phyloP scores from a whole-genome alignment of 2,888 invertebrate species.

The Falcaria lacertinaria region DNA sequence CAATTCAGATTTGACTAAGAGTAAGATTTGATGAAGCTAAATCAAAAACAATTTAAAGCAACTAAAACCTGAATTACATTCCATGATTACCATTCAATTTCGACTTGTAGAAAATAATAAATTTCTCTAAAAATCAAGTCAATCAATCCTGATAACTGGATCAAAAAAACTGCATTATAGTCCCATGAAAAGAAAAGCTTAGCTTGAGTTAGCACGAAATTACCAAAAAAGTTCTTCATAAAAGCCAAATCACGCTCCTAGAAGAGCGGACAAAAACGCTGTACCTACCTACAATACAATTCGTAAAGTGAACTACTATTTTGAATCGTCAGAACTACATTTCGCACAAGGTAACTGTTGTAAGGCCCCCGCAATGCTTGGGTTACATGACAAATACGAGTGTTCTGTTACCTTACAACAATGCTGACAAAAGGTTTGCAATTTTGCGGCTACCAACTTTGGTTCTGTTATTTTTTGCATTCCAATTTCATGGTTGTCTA shows the following conservation, averaged over 20 bases:
- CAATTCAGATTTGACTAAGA: too few species aligned
- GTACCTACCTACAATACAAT: background rate
- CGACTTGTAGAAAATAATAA: too few species aligned
- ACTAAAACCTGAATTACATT: too few species aligned
- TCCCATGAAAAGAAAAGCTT: background rate
- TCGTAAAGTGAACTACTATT: background rate
- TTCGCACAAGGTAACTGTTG: slow-evolving; percentile 3
- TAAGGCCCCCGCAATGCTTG: slow-evolving; percentile 2
- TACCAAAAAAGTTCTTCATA: background rate
- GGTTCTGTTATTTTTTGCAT: background rate
- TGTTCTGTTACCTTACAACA: slow-evolving; percentile 1
- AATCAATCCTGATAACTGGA: too few species aligned
- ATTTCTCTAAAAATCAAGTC: too few species aligned
- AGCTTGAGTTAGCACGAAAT: background rate
- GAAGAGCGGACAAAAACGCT: background rate
- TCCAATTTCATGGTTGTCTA: slow-evolving; percentile 39
- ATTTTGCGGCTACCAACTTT: background rate
- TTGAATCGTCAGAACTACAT: background rate
- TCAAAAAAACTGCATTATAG: too few species aligned
- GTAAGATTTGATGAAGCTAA: too few species aligned
- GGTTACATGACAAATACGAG: slow-evolving; percentile 5
- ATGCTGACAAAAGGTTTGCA: background rate
- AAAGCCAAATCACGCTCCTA: background rate
- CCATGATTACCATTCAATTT: too few species aligned
- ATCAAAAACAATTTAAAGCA: too few species aligned